These are phyloP conservation scores for Romanogobio albipinnatus DNA, from an alignment of 2,113 vertebrate species.

Conservation along the genomic window DNA sequence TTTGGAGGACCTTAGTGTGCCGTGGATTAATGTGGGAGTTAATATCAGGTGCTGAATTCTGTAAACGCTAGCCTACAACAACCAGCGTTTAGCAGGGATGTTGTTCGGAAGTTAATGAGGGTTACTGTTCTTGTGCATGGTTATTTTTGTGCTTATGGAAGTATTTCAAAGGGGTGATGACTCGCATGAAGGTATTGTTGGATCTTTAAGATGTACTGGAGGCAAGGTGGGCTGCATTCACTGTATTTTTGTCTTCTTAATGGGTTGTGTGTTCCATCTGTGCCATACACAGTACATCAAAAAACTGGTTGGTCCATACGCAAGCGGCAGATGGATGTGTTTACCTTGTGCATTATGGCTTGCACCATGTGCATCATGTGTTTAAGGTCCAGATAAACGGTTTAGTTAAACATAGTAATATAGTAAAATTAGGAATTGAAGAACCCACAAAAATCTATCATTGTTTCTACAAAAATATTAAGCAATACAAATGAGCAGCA, in stretches of 20 bases:
- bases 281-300: neutral
- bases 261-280: neutral
- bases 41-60: neutral
- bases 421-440: too few relatives aligned
- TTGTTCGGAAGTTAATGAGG: neutral
- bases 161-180: neutral
- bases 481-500: too few relatives aligned
- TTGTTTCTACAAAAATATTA: too few relatives aligned
- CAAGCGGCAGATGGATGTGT: neutral
- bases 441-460: too few relatives aligned
- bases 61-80: neutral
- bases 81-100: neutral
- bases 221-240: neutral
- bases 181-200: neutral
- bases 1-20: neutral
- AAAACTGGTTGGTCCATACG: too few relatives aligned
- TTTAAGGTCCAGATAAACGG: neutral
- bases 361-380: neutral
- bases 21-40: neutral
- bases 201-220: neutral
- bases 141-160: constrained; percentile 5
- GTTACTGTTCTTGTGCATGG: neutral
- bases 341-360: neutral
- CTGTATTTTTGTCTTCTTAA: constrained; percentile 1
- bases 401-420: too few relatives aligned